Base-by-base conservation (phyloP, 1,140 invertebrate species). In the Eumaeus atala region DNA sequence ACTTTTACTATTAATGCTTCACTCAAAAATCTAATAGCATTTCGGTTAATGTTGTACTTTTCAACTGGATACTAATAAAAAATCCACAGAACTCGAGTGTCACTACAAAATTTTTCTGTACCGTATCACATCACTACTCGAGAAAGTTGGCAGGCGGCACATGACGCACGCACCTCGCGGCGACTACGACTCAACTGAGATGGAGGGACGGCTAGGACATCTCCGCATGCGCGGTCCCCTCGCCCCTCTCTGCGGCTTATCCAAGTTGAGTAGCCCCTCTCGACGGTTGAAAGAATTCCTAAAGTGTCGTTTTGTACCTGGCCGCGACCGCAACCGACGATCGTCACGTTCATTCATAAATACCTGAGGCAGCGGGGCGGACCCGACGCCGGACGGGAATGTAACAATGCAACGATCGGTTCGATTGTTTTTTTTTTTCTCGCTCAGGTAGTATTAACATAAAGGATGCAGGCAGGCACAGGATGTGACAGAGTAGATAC, bases 221-320 rank as follows among this genome's bases (percentile, higher is more conserved):
- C 64, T 70, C 62, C 80, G 79, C 83, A 84, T 83, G 81, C 81
- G 83, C 72, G 49, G 58, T 40, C 78, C 79, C 73, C 81, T 55
- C 74, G 64, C 79, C 81, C 79, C 83, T 62, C 81, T 72, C 71
- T 83, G 81, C 81, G 79, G 81, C 79, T 79, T 77, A 74, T 70
- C 77, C 59, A 68, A 77, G 66, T 69, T 63, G 79, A 77, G 72
- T 74, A 72, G 70, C 70, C 67, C 73, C 68, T 68, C 73, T 73
- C 72, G 55, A 59, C 65, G 75, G 74, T 81, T 77, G 67, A 84
- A 86, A 84, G 79, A 84, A 86, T 86, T 86, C 70, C 74, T 72
- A 84, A 81, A 84, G 83, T 80, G 71, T 84, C 81, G 81, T 83
- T 84, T 86, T 78, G 72, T 86, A 86, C 83, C 83, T 86, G 83